Percentiles rank a stretch among this genome's conserved stretches.
These are phyloP conservation scores for Drosophila nigrodunni DNA, from an alignment of 1,140 invertebrate genomes.

Conservation along the genomic window DNA sequence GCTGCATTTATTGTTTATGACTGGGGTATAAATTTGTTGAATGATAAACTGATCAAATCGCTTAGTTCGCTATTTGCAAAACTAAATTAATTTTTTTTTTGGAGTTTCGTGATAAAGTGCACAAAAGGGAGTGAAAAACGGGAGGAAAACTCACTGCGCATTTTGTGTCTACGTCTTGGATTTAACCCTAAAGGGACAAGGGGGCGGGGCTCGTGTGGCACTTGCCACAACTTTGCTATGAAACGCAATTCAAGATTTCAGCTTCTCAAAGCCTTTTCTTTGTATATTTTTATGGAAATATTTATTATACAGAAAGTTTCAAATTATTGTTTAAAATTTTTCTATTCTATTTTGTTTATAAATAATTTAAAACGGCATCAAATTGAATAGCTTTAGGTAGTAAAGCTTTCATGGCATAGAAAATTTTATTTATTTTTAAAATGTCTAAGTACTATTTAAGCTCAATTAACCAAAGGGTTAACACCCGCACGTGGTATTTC, in stretches of 20 bases:
- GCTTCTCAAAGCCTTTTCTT: neutral
- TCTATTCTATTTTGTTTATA: too few species aligned
- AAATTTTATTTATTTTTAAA: too few species aligned
- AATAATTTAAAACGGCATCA: too few species aligned
- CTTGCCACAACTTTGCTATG: conserved; percentile 10
- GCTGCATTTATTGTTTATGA: conserved; percentile 38
- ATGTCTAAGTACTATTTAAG: too few species aligned
- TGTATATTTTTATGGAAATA: too few species aligned
- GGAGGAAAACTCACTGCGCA: conserved; percentile 1
- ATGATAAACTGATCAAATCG: conserved; percentile 25
- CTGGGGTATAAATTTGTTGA: neutral
- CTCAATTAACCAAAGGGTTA: neutral
- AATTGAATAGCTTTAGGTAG: too few species aligned
- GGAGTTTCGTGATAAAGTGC: neutral
- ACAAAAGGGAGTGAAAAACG: too few species aligned
- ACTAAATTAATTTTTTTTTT: neutral
- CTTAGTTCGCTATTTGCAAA: conserved; percentile 36
- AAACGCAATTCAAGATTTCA: conserved; percentile 1
- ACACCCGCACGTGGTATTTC: neutral
- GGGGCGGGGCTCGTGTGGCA: neutral
- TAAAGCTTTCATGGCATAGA: too few species aligned
- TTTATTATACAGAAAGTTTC: too few species aligned
- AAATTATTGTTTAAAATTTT: too few species aligned
- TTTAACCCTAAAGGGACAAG: neutral
- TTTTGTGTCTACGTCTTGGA: neutral